A percentile compares a stretch with the other conserved stretches of the same genome.
Conservation (phyloP, 2,888 invertebrate species). For the Loripinus fragilis region DNA sequence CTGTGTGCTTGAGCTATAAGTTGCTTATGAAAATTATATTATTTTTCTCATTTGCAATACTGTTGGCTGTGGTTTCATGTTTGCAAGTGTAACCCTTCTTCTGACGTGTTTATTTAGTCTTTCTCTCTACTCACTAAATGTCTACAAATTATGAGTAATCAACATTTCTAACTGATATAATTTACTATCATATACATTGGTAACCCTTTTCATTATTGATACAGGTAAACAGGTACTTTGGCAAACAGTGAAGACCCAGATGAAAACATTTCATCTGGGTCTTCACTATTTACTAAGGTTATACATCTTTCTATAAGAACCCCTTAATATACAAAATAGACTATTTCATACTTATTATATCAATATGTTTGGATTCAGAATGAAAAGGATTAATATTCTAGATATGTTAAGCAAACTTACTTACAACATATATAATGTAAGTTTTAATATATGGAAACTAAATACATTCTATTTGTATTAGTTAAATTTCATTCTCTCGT, state of each 20-base stretch:
- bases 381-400: neutral
- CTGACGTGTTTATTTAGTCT: neutral
- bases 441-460: neutral
- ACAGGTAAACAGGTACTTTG: no score
- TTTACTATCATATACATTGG: neutral
- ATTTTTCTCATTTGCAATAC: slow-evolving; percentile 2
- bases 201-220: neutral
- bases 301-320: no score
- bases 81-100: neutral
- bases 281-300: no score
- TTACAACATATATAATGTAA: neutral
- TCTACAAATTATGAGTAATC: neutral
- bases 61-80: neutral
- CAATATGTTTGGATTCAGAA: neutral
- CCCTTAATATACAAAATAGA: no score
- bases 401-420: neutral
- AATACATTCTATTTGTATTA: neutral
- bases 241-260: no score
- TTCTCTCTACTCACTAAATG: slow-evolving; percentile 2
- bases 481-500: neutral
- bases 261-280: no score
- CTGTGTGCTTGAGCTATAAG: slow-evolving; percentile 1
- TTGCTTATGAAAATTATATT: neutral
- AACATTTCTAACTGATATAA: neutral
- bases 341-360: no score